Conservation (phyloP, 1,140 invertebrate genomes). For the Fragariocoptes setiger region DNA sequence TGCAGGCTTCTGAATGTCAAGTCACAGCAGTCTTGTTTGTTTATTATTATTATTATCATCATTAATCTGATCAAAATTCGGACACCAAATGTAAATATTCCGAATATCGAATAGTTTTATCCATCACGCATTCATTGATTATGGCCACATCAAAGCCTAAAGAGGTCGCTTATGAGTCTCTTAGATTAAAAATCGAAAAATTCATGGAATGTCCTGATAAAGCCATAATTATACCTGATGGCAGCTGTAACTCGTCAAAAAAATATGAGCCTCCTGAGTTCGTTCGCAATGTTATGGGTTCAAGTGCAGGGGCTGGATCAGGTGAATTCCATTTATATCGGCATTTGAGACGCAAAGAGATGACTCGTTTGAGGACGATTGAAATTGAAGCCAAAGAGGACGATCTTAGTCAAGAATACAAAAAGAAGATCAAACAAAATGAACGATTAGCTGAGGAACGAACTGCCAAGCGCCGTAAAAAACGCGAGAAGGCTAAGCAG, state of each 20-base stretch:
- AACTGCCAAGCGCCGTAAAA: slow-evolving; percentile 51
- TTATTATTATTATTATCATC: no score
- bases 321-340: slow-evolving; percentile 95
- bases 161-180: background rate
- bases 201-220: background rate
- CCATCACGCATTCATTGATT: no score
- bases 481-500: slow-evolving; percentile 16
- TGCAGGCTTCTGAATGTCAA: no score
- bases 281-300: slow-evolving; percentile 81
- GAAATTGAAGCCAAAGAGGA: slow-evolving; percentile 55
- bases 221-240: background rate
- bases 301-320: slow-evolving; percentile 83
- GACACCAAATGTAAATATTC: no score
- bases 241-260: background rate
- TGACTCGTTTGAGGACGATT: slow-evolving; percentile 67
- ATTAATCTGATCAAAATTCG: no score
- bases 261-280: slow-evolving; percentile 45
- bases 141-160: background rate
- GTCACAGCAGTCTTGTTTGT: no score
- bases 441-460: slow-evolving; percentile 34
- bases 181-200: background rate
- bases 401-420: slow-evolving; percentile 43
- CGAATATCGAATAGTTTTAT: no score
- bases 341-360: slow-evolving; percentile 69
- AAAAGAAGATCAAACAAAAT: slow-evolving; percentile 45